A percentile compares a stretch with the other conserved stretches of the same genome.
Evolutionary conservation across 2,888 invertebrate species (phyloP).

Genomic region (Azorinus chamasolen): DNA sequence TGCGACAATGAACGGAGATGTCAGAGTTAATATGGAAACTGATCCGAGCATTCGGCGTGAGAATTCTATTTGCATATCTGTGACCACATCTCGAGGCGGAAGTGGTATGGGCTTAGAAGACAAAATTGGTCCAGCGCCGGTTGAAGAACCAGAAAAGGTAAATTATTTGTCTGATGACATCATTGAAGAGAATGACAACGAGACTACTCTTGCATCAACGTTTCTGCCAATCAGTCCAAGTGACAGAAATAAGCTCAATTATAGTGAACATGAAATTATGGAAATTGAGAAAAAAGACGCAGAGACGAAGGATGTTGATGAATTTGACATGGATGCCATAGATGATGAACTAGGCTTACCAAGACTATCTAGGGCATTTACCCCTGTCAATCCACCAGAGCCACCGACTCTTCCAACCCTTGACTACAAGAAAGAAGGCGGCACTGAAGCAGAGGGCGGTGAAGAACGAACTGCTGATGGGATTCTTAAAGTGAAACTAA

Average conservation of each 20-base stretch:
- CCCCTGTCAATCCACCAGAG: constrained; percentile 48
- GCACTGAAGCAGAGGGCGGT: constrained; percentile 14
- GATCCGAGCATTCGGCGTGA: constrained; percentile 51
- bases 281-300: constrained; percentile 43
- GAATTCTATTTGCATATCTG: constrained; percentile 59
- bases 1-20: constrained; percentile 49
- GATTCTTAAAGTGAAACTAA: constrained; percentile 57
- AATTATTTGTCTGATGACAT: constrained; percentile 42
- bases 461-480: constrained; percentile 46
- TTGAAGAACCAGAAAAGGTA: constrained; percentile 64
- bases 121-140: constrained; percentile 43
- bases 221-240: constrained; percentile 57
- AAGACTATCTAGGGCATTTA: constrained; percentile 58
- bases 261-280: constrained; percentile 53
- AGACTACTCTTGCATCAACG: constrained; percentile 53
- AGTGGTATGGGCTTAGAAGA: constrained; percentile 37
- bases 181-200: constrained; percentile 52
- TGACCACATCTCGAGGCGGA: constrained; percentile 48
- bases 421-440: constrained; percentile 43
- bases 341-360: constrained; percentile 63
- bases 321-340: constrained; percentile 59
- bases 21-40: constrained; percentile 44
- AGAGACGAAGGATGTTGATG: constrained; percentile 26
- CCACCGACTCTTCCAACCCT: constrained; percentile 19
- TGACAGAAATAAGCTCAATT: constrained; percentile 50